phyloP scores from a whole-genome alignment of 2,113 vertebrate genomes.

The Callospermophilus lateralis region DNA sequence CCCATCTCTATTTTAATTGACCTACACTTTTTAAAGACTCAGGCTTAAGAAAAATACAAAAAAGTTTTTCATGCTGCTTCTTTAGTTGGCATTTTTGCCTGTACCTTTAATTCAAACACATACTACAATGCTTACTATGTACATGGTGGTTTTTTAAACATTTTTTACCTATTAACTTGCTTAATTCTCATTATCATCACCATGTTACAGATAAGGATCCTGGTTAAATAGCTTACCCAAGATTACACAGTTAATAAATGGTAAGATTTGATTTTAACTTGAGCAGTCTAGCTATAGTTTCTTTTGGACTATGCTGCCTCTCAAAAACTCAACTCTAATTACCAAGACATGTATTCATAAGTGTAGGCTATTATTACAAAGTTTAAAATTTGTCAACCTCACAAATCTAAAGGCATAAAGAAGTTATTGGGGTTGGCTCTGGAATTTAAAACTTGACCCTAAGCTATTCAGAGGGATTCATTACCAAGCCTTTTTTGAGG shows the following conservation, averaged over 20 bases:
- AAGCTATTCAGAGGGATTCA: constrained; percentile 38
- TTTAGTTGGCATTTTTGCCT: constrained; percentile 15
- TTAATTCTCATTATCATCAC: constrained; percentile 23
- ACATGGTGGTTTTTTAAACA: constrained; percentile 14
- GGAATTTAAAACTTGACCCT: constrained; percentile 44
- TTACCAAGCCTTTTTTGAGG: neutral
- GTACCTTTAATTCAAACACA: constrained; percentile 43
- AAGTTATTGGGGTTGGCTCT: neutral
- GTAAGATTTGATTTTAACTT: constrained; percentile 21
- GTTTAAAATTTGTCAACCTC: constrained; percentile 30
- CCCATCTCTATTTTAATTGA: neutral
- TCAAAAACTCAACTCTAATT: constrained; percentile 58
- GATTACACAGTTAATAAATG: constrained; percentile 39
- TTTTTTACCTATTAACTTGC: constrained; percentile 27
- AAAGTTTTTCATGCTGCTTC: neutral
- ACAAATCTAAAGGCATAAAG: constrained; percentile 43
- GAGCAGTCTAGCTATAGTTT: neutral
- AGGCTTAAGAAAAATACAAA: constrained; percentile 17
- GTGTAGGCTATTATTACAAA: constrained; percentile 53
- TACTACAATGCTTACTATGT: neutral
- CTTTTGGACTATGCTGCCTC: neutral
- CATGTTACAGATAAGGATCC: constrained; percentile 36
- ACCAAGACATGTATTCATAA: constrained; percentile 37
- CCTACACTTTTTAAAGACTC: neutral
- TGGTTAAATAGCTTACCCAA: constrained; percentile 37